Evolutionary conservation across 1,140 invertebrate genomes (phyloP).

Genomic region (Thalassaphorura encarpata): DNA sequence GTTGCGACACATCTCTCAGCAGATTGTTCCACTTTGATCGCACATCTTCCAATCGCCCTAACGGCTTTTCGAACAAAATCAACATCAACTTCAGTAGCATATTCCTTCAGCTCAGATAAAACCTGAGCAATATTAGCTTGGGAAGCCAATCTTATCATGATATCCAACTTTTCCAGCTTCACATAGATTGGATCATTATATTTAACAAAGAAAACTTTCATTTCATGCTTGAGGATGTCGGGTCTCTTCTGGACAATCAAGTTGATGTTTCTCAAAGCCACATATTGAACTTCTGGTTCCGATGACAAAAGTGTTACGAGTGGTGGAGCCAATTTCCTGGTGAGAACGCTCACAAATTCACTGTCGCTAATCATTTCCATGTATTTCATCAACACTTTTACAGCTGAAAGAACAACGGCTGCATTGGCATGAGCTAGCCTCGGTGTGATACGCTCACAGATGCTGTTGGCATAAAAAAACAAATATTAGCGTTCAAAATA

Average conservation of each 20-base stretch:
- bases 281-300: constrained; percentile 98
- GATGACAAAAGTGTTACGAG: constrained; percentile 94
- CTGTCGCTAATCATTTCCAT: constrained; percentile 93
- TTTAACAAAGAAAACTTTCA: constrained; percentile 99
- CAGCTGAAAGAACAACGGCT: constrained; percentile 96
- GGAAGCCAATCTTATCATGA: constrained; percentile 97
- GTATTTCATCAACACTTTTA: constrained; percentile 82
- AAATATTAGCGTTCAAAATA: constrained; percentile 6
- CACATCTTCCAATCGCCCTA: constrained; percentile 94
- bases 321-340: constrained; percentile 97
- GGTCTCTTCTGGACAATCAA: constrained; percentile 98
- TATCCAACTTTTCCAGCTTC: constrained; percentile 97
- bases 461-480: constrained; percentile 46
- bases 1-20: constrained; percentile 98
- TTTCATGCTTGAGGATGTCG: constrained; percentile 99
- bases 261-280: constrained; percentile 96
- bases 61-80: constrained; percentile 99
- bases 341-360: constrained; percentile 87
- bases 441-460: constrained; percentile 97
- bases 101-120: constrained; percentile 94
- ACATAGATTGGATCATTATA: constrained; percentile 99
- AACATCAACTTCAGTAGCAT: constrained; percentile 99
- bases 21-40: constrained; percentile 98
- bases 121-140: constrained; percentile 98
- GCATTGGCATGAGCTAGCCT: constrained; percentile 97